Evolutionary conservation across 2,797 vertebrate species (phyloP), one percentile per base, ranked within the genome.

Genomic region (Agapornis canus): DNA sequence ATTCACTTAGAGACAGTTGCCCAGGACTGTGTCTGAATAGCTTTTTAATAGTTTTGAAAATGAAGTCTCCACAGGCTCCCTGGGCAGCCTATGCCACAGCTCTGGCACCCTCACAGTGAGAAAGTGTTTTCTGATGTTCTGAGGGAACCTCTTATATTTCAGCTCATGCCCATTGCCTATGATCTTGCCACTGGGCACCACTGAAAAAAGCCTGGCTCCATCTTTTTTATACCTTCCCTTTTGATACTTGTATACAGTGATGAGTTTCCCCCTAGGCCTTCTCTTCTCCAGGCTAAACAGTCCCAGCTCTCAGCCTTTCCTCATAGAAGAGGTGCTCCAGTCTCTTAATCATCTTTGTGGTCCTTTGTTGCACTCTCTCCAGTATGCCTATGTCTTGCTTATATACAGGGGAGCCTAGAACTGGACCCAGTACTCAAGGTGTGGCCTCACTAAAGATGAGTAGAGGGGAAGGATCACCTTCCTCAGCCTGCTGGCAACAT

Each of bases 1-100:
- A 18, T 54, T 32, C 25, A 10, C 8, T 1, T 37, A 10, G 7
- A 65, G 23, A 9, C 9, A 6, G 15, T 11, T 83, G 59, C 22
- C 25, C 32, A 42, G 27, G 22, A 14, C 40, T 7, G 0, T 1
- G 7, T 83, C 48, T 1, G 1, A 23, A 51, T 13, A 13, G 7
- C 37, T 78, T 63, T 37, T 10, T 6, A 72, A 2, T 68, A n/a
- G 47, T 31, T 66, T 48, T 16, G 43, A 26, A 25, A 39, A 26
- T 13, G 0, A 5, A 37, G n/a, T 40, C 14, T 54, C 11, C 7
- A 5, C 31, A 65, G 1, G 12, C 12, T 56, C 26, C 9, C 22
- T 52, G 29, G 6, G 20, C 63, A 40, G 3, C 13, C 54, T 45
- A 27, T 63, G 40, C 13, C 13, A 18, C 15, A 32, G 26, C 35